Base-by-base conservation (phyloP, 1,140 invertebrate genomes). In the Temnothorax curvispinosus region DNA sequence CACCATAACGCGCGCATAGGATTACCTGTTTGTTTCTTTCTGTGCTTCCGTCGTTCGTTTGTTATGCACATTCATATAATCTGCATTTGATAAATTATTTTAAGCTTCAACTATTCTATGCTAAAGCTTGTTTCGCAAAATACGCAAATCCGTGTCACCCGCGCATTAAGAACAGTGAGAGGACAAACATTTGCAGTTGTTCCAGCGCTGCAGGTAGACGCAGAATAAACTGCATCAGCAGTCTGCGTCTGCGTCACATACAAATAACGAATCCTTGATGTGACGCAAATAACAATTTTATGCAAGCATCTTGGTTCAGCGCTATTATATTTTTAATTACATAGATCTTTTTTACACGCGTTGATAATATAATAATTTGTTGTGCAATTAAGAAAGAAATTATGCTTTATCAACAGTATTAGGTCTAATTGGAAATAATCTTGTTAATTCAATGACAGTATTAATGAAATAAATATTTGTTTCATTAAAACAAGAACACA, bases 21-120 rank as follows among this genome's bases (percentile, higher is more conserved):
- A 84, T 84, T 84, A 84, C 18, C 69, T 38, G 21, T 84, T 84
- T 84, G 80, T 84, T 84, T 84, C 80, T 84, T 81, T 84, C n/a
- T 11, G 80, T 38, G 32, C 41, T 72, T 82, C 80, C 50, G 58
- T 44, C 62, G 8, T 60, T 60, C 21, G 58, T 78, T 41, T 52
- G 78, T 62, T 60, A 38, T 21, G 54, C 56, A 75, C 41, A 60
- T 18, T 75, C 41, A 18, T 74, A 84, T 74, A 84, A 41, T 27
- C 54, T 47, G 69, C 69, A 47, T 58, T 60, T 84, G 69, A 84
- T 84, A 84, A 84, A 75, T 84, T 84, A 84, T 75, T 84, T 84
- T 67, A 80, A 54, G 62, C 32, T 44, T 52, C 32, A 50, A 80
- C 32, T 52, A 44, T 78, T 62, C 38, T 76, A 60, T 76, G 38